These are phyloP conservation scores for Borostomias antarcticus DNA, from an alignment of 2,797 vertebrate species.

Conservation along the genomic window DNA sequence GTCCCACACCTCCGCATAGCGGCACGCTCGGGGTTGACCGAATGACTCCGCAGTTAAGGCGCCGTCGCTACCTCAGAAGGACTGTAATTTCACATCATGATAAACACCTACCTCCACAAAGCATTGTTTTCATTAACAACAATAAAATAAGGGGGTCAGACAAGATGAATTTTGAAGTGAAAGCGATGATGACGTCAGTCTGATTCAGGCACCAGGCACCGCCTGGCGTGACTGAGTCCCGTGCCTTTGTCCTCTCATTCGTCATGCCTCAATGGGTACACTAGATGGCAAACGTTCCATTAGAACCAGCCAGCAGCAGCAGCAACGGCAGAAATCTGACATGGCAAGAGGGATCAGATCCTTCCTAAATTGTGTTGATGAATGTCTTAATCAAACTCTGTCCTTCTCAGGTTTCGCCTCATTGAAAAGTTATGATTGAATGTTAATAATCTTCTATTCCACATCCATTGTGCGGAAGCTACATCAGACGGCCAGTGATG, in stretches of 20 bases:
- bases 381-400: slow-evolving; percentile 81
- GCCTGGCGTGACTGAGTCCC: background rate
- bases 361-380: slow-evolving; percentile 78
- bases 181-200: background rate
- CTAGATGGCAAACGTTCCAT: slow-evolving; percentile 80
- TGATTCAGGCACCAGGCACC: background rate
- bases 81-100: slow-evolving; percentile 53
- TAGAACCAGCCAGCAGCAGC: slow-evolving; percentile 60
- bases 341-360: slow-evolving; percentile 67
- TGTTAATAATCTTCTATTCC: slow-evolving; percentile 81
- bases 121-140: slow-evolving; percentile 69
- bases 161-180: slow-evolving; percentile 37
- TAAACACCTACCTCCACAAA: slow-evolving; percentile 54
- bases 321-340: slow-evolving; percentile 55
- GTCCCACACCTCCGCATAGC: slow-evolving; percentile 75
- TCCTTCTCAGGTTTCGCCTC: slow-evolving; percentile 79
- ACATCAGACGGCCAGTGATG: slow-evolving; percentile 77
- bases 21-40: slow-evolving; percentile 51
- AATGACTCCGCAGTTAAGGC: slow-evolving; percentile 73
- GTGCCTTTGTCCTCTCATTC: slow-evolving; percentile 19
- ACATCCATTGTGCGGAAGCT: slow-evolving; percentile 74
- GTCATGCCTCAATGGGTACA: slow-evolving; percentile 83
- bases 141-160: slow-evolving; percentile 38
- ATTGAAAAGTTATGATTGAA: slow-evolving; percentile 83
- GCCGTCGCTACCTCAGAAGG: slow-evolving; percentile 64